A percentile compares a stretch with the other conserved stretches of the same genome.
These are phyloP conservation scores for Lepidurus couesii DNA, from an alignment of 1,140 invertebrate genomes.

Conservation along the genomic window DNA sequence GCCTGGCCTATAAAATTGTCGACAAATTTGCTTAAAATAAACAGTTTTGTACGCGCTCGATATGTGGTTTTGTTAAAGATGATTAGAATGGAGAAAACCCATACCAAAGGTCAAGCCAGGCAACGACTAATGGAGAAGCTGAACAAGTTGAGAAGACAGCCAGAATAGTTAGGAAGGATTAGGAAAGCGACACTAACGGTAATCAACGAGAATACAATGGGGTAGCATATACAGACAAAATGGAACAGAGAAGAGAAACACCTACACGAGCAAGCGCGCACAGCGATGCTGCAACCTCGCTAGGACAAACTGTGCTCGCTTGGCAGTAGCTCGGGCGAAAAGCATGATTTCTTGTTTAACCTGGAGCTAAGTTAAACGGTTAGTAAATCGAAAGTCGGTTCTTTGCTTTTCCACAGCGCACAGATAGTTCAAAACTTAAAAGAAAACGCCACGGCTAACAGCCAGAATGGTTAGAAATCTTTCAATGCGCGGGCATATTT, in stretches of 20 bases:
- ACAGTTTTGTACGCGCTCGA: background rate
- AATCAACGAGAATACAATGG: background rate
- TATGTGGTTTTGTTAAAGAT: background rate
- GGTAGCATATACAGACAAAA: background rate
- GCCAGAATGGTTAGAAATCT: background rate
- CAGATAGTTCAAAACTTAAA: background rate
- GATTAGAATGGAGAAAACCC: background rate
- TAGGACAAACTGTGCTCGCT: conserved; percentile 11
- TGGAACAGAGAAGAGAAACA: background rate
- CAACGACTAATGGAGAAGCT: background rate
- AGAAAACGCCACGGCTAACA: background rate
- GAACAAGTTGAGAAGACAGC: background rate
- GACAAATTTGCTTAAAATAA: background rate
- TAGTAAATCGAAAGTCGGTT: background rate
- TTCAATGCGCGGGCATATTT: background rate
- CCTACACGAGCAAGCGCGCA: conserved; percentile 20
- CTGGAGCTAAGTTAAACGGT: conserved; percentile 9
- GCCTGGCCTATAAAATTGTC: conserved; percentile 27
- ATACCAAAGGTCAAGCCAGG: background rate
- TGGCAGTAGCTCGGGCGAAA: background rate
- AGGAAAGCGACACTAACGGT: background rate
- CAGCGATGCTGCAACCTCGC: background rate
- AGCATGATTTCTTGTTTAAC: background rate
- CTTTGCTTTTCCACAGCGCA: background rate
- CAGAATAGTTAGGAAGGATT: background rate